phyloP scores from a whole-genome alignment of 2,888 invertebrate species.

The Choristoneura rosaceana region DNA sequence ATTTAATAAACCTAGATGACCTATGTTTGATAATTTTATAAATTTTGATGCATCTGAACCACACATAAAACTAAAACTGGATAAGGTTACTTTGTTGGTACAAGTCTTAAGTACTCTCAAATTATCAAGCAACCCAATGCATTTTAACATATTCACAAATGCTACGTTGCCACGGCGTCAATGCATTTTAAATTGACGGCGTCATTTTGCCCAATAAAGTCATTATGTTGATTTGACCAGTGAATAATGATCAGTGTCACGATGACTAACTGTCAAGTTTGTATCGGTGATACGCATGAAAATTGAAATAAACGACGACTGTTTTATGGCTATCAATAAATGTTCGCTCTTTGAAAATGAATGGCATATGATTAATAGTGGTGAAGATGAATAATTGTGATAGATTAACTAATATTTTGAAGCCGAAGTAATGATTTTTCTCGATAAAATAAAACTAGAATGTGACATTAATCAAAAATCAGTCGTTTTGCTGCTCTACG shows the following conservation, averaged over 20 bases:
- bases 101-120: no score
- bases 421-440: no score
- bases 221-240: slow-evolving; percentile 17
- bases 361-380: neutral
- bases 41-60: no score
- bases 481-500: no score
- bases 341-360: neutral
- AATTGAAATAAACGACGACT: slow-evolving; percentile 1
- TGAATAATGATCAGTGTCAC: slow-evolving; percentile 27
- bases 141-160: slow-evolving; percentile 21
- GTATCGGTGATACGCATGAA: slow-evolving; percentile 1
- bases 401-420: no score
- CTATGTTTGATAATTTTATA: no score
- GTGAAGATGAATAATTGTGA: neutral
- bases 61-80: no score
- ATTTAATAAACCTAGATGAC: no score
- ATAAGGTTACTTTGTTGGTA: no score
- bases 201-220: slow-evolving; percentile 38
- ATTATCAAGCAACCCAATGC: neutral
- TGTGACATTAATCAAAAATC: no score
- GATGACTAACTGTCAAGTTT: slow-evolving; percentile 14
- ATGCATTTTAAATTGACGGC: slow-evolving; percentile 19
- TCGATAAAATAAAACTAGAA: no score
- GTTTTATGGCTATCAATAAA: neutral
- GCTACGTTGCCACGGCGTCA: slow-evolving; percentile 11